Percentiles rank a stretch among this genome's conserved stretches.
phyloP scores from a whole-genome alignment of 2,113 vertebrate species.

The Sturnus vulgaris region DNA sequence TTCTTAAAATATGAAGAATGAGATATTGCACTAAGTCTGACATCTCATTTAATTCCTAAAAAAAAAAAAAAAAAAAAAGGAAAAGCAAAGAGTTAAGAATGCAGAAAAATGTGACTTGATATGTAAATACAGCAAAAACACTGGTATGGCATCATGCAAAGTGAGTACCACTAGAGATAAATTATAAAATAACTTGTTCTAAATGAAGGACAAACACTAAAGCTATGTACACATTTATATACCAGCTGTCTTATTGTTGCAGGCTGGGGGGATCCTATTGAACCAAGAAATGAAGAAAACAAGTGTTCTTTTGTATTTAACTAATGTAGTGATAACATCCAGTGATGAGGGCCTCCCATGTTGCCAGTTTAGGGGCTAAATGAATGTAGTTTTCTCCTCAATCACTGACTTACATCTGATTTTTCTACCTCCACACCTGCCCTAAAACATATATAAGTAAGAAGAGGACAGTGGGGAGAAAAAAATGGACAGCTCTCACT shows the following conservation, averaged over 20 bases:
- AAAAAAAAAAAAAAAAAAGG: neutral
- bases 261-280: neutral
- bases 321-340: neutral
- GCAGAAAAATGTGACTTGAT: neutral
- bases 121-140: neutral
- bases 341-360: neutral
- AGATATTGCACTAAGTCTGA: neutral
- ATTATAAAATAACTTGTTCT: neutral
- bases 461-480: neutral
- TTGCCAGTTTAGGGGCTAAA: neutral
- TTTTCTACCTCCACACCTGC: neutral
- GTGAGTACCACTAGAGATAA: neutral
- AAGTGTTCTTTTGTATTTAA: neutral
- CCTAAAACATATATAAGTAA: neutral
- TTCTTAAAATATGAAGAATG: neutral
- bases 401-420: neutral
- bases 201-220: neutral
- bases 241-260: neutral
- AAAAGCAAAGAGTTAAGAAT: neutral
- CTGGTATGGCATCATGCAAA: neutral
- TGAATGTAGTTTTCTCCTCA: neutral
- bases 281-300: neutral
- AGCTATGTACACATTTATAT: neutral
- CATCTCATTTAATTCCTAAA: neutral
- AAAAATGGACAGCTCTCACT: neutral